Conservation (phyloP, 2,888 invertebrate species). For the Horisme vitalbata region DNA sequence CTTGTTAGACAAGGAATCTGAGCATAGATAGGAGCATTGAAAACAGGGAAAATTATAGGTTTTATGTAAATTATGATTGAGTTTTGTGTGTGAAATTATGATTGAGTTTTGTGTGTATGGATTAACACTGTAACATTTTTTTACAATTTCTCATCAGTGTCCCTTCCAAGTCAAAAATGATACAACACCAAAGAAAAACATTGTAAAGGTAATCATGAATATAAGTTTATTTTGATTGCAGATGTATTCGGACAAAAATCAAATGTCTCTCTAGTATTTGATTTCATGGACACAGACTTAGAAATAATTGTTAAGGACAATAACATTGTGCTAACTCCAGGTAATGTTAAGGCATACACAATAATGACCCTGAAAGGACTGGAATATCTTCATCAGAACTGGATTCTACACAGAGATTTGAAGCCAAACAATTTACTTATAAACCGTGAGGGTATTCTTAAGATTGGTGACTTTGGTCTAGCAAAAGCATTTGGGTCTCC, state of each 20-base stretch:
- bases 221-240: slow-evolving; percentile 48
- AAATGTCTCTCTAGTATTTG: slow-evolving; percentile 98
- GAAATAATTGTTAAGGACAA: slow-evolving; percentile 96
- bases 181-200: no score
- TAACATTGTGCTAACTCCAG: slow-evolving; percentile 93
- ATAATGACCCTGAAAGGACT: slow-evolving; percentile 97
- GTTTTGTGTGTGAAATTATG: no score
- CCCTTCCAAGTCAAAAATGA: no score
- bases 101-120: no score
- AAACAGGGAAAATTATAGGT: no score
- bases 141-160: no score
- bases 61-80: no score
- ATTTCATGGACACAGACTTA: slow-evolving; percentile 99
- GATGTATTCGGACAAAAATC: slow-evolving; percentile 99
- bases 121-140: no score
- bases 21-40: no score
- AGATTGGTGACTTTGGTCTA: slow-evolving; percentile 99
- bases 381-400: slow-evolving; percentile 96
- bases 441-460: slow-evolving; percentile 94
- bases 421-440: slow-evolving; percentile 99
- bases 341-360: slow-evolving; percentile 97
- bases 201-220: neutral
- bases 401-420: slow-evolving; percentile 98
- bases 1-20: no score
- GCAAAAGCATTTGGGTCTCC: slow-evolving; percentile 99